Evolutionary conservation across 2,113 vertebrate species (phyloP).

Genomic region (Sterna hirundo): DNA sequence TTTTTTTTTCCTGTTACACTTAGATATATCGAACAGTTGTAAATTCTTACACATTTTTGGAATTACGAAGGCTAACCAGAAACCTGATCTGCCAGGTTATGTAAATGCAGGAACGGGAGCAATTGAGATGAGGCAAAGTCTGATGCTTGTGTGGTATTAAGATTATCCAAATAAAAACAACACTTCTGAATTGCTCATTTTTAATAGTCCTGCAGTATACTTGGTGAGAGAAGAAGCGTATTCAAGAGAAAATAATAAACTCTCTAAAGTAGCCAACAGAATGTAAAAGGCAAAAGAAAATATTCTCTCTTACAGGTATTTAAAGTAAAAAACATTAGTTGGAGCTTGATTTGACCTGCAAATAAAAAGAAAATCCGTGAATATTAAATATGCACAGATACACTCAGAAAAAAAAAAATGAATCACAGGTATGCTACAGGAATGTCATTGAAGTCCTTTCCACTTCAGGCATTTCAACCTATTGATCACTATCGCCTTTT

Average conservation of each 20-base stretch:
- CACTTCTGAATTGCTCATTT: background rate
- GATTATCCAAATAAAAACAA: background rate
- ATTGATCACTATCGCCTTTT: background rate
- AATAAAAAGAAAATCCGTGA: background rate
- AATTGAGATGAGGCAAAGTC: background rate
- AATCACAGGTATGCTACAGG: background rate
- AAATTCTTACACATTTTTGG: background rate
- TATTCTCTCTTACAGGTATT: background rate
- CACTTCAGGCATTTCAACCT: background rate
- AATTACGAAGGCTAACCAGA: background rate
- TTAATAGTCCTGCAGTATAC: background rate
- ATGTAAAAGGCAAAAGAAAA: background rate
- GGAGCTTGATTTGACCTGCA: background rate
- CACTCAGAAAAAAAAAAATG: background rate
- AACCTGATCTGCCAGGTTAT: background rate
- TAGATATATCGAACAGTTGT: background rate
- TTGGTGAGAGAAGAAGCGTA: background rate
- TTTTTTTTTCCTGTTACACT: background rate
- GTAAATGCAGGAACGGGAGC: background rate
- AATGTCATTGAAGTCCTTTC: background rate
- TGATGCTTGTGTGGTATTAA: background rate
- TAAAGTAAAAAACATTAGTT: background rate
- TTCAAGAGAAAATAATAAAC: background rate
- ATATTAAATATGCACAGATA: background rate
- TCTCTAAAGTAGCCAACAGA: background rate